Evolutionary conservation across 2,113 vertebrate species (phyloP).

Genomic region (Macrotus californicus): DNA sequence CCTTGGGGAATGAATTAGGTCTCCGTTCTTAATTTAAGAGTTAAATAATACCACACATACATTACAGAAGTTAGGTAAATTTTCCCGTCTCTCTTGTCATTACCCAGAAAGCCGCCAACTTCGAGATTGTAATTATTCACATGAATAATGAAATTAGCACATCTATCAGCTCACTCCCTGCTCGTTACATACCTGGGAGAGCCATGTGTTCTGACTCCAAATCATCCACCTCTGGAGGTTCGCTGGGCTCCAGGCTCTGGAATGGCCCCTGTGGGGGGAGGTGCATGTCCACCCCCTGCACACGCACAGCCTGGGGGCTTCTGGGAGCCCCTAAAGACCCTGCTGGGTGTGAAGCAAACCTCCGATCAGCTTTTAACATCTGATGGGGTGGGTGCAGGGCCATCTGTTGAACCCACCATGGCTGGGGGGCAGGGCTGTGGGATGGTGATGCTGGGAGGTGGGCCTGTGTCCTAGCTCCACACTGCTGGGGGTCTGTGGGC

Average conservation of each 20-base stretch:
- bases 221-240: background rate
- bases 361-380: background rate
- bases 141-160: slow-evolving; percentile 78
- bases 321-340: background rate
- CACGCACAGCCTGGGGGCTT: background rate
- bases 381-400: background rate
- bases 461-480: background rate
- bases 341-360: rapidly evolving
- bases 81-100: slow-evolving; percentile 69
- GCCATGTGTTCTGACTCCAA: background rate
- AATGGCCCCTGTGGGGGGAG: background rate
- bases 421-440: background rate
- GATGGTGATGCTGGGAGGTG: too few species aligned
- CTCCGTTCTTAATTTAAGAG: slow-evolving; percentile 36
- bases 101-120: slow-evolving; percentile 72
- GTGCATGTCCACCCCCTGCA: too few species aligned
- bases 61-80: slow-evolving; percentile 75
- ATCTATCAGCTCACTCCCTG: slow-evolving; percentile 62
- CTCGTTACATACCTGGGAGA: slow-evolving; percentile 44
- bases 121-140: slow-evolving; percentile 73
- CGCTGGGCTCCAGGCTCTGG: background rate
- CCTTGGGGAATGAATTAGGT: background rate
- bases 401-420: rapidly evolving
- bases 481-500: rapidly evolving
- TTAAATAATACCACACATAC: slow-evolving; percentile 55